Conservation (phyloP, 2,888 invertebrate genomes). For the Laothoe populi region DNA sequence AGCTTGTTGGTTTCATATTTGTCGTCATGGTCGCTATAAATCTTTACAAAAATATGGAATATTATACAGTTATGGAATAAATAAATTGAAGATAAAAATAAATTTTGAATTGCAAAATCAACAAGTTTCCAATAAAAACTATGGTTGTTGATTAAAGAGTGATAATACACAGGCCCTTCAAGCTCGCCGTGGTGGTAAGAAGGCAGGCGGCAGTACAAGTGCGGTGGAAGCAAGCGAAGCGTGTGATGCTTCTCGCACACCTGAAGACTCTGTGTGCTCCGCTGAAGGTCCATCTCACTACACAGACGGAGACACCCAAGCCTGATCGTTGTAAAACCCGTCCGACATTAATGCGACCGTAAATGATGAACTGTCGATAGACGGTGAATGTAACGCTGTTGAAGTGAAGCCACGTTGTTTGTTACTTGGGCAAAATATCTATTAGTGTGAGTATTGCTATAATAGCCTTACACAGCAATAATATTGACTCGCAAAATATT, state of each 20-base stretch:
- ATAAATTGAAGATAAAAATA: not conserved
- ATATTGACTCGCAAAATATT: not conserved
- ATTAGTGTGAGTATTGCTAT: not conserved
- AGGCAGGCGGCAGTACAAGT: conserved; percentile 75
- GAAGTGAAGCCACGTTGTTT: not conserved
- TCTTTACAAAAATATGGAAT: not conserved
- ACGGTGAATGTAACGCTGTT: not conserved
- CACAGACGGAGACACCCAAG: conserved; percentile 84
- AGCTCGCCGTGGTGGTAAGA: conserved; percentile 86
- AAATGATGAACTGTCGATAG: conserved; percentile 1
- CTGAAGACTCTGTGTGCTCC: conserved; percentile 96
- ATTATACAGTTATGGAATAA: not conserved
- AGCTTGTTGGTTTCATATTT: conserved; percentile 20
- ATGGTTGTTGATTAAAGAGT: not conserved
- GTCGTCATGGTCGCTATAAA: not conserved
- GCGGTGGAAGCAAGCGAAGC: conserved; percentile 88
- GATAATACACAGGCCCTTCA: conserved; percentile 88
- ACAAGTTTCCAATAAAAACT: conserved; percentile 14
- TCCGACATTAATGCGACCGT: not conserved
- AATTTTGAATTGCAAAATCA: conserved; percentile 5
- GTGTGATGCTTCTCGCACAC: conserved; percentile 92
- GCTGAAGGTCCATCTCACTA: conserved; percentile 92
- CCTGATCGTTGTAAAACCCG: conserved; percentile 54
- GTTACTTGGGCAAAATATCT: not conserved
- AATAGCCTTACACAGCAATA: not conserved